A percentile compares a stretch with the other conserved stretches of the same genome.
Conservation (phyloP, 2,113 vertebrate species). For the Manacus vitellinus region DNA sequence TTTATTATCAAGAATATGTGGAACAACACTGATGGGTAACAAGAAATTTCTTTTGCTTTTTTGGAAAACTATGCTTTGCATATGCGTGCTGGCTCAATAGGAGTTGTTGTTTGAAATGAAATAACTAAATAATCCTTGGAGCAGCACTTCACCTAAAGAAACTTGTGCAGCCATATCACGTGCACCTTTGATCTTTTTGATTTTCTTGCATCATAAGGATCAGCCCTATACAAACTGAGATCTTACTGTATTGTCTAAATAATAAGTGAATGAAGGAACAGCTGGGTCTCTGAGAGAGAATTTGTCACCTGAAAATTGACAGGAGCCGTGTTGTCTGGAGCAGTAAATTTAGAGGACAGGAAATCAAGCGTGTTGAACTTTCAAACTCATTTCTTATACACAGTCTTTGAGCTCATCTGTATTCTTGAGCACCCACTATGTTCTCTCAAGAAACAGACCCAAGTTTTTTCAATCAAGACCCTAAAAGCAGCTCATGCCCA, state of each 20-base stretch:
- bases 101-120: neutral
- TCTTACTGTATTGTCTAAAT: neutral
- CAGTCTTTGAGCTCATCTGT: conserved; percentile 14
- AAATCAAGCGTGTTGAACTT: conserved; percentile 4
- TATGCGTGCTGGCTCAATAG: neutral
- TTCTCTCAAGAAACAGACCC: neutral
- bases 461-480: neutral
- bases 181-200: neutral
- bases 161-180: neutral
- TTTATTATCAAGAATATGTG: neutral
- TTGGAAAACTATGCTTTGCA: neutral
- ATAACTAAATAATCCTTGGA: neutral
- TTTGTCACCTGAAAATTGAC: conserved; percentile 31
- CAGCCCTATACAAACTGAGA: neutral
- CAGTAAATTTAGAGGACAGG: conserved; percentile 10
- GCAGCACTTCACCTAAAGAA: neutral
- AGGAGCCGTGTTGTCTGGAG: neutral
- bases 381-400: neutral
- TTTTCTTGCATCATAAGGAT: neutral
- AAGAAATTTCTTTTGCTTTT: neutral
- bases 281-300: neutral
- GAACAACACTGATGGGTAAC: neutral
- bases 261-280: neutral
- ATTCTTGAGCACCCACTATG: neutral
- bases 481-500: neutral